phyloP scores from a whole-genome alignment of 2,113 vertebrate genomes.

The Notothenia rossii region DNA sequence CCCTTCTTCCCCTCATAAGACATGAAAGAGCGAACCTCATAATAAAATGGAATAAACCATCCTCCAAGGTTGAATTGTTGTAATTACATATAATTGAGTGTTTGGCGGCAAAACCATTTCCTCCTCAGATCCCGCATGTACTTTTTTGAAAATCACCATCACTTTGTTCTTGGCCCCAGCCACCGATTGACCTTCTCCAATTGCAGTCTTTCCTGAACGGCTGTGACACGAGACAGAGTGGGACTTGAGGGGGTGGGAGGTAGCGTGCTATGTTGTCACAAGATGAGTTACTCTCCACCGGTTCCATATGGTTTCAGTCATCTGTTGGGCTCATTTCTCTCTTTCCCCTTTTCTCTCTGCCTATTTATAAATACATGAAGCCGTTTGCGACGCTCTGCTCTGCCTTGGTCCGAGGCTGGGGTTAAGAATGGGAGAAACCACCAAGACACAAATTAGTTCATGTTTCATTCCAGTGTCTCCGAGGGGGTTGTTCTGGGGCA shows the following conservation, averaged over 20 bases:
- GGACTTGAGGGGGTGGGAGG: conserved; percentile 18
- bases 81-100: conserved; percentile 83
- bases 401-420: conserved; percentile 59
- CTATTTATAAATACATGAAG: conserved; percentile 73
- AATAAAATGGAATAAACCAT: conserved; percentile 83
- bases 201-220: conserved; percentile 75
- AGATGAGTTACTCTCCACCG: conserved; percentile 69
- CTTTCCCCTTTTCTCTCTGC: conserved; percentile 43
- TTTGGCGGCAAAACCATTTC: conserved; percentile 83
- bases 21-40: conserved; percentile 80
- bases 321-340: conserved; percentile 59
- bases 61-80: conserved; percentile 82
- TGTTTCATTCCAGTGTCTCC: conserved; percentile 68
- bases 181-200: conserved; percentile 80
- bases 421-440: conserved; percentile 72
- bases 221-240: conserved; percentile 75
- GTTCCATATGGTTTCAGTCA: conserved; percentile 78
- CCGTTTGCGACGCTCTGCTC: conserved; percentile 23
- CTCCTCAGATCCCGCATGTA: conserved; percentile 75
- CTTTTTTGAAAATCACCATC: conserved; percentile 76
- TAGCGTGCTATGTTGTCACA: conserved; percentile 67
- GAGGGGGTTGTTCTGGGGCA: conserved; percentile 52
- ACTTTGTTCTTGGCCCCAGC: conserved; percentile 79
- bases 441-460: conserved; percentile 67
- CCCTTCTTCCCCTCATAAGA: conserved; percentile 33